Conservation (phyloP, 1,140 invertebrate genomes). For the Hypsibius dujardini region DNA sequence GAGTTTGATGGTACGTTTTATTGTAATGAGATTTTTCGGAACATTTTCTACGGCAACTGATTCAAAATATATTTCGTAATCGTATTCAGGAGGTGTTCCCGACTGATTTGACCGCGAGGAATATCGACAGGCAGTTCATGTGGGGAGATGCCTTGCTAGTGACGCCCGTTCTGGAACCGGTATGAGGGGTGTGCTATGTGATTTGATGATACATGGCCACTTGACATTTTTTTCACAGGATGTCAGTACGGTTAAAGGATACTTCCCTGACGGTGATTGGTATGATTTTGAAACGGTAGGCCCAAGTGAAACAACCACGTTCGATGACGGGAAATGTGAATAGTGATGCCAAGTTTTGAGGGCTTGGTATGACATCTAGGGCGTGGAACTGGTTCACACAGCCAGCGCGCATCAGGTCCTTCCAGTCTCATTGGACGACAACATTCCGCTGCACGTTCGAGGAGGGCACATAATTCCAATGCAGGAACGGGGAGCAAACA, state of each 20-base stretch:
- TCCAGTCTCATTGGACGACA: no score
- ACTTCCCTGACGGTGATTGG: constrained; percentile 34
- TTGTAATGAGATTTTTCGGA: no score
- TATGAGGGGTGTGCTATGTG: no score
- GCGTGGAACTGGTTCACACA: neutral
- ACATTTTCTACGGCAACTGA: no score
- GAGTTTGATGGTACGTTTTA: constrained; percentile 23
- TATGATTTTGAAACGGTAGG: constrained; percentile 35
- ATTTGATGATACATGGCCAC: neutral
- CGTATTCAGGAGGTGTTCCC: no score
- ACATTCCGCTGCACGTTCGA: constrained; percentile 31
- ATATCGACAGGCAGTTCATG: no score
- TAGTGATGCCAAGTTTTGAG: constrained; percentile 7
- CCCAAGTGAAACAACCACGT: constrained; percentile 3
- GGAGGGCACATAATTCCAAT: constrained; percentile 33
- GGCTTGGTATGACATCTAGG: constrained; percentile 18
- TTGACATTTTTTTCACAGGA: constrained; percentile 21
- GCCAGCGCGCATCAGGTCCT: neutral
- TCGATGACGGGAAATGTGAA: neutral
- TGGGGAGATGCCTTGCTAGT: no score
- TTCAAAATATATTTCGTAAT: no score
- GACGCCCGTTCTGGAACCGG: no score
- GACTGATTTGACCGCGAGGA: no score
- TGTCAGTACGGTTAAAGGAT: constrained; percentile 25
- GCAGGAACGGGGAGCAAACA: no score